A percentile compares a stretch with the other conserved stretches of the same genome.
These are phyloP conservation scores for Pteropus alecto DNA, from an alignment of 2,113 vertebrate species.

Conservation along the genomic window DNA sequence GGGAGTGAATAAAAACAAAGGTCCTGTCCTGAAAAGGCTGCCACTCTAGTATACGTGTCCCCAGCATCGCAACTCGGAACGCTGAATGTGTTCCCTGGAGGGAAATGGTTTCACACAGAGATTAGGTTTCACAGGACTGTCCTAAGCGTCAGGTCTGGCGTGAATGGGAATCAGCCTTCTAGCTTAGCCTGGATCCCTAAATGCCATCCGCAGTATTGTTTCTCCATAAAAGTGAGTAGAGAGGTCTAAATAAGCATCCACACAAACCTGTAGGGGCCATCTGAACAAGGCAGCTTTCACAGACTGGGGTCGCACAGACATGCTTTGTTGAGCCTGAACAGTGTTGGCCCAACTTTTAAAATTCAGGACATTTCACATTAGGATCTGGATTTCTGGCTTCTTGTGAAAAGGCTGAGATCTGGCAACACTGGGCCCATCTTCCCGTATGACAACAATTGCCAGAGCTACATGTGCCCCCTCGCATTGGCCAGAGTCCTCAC, in stretches of 20 bases:
- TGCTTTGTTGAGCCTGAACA: conserved; percentile 32
- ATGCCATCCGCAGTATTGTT: neutral
- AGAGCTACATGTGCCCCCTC: conserved; percentile 10
- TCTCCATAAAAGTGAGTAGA: neutral
- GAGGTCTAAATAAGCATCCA: neutral
- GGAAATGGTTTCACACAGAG: neutral
- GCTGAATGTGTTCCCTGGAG: neutral
- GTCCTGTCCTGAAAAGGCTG: neutral
- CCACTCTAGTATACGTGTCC: neutral
- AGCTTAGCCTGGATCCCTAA: neutral
- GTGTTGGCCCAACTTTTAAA: conserved; percentile 41
- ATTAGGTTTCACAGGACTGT: neutral
- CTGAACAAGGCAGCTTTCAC: neutral
- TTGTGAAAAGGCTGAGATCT: conserved; percentile 54
- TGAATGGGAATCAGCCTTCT: neutral
- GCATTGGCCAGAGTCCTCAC: neutral
- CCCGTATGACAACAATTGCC: conserved; percentile 43
- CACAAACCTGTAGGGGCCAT: neutral
- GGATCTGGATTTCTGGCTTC: conserved; percentile 64
- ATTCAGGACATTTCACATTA: conserved; percentile 27
- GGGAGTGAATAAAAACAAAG: neutral
- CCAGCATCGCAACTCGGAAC: neutral
- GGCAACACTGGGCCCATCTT: conserved; percentile 34
- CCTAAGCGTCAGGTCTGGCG: neutral
- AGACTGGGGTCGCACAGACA: neutral